Evolutionary conservation across 2,797 vertebrate genomes (phyloP).

Genomic region (Prionace glauca): DNA sequence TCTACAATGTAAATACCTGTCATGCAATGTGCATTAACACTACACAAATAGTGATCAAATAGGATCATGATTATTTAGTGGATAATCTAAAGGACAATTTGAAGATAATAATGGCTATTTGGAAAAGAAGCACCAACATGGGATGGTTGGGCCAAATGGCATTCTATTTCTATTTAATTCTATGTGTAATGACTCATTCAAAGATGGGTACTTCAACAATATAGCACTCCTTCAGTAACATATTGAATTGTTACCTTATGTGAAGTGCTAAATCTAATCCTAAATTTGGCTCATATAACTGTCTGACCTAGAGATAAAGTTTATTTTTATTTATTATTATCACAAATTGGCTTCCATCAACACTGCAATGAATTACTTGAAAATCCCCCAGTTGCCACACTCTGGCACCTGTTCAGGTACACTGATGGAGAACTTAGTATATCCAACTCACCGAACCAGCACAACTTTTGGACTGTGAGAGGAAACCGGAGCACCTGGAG

Average conservation of each 20-base stretch:
- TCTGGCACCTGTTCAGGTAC: too few species aligned
- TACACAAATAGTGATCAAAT: not conserved
- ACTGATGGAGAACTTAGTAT: too few species aligned
- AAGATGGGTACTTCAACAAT: not conserved
- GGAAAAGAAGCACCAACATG: not conserved
- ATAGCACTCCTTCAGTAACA: not conserved
- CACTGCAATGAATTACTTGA: too few species aligned
- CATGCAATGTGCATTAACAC: too few species aligned
- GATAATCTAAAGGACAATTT: too few species aligned
- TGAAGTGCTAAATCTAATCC: not conserved
- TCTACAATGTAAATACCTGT: too few species aligned
- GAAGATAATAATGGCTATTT: not conserved
- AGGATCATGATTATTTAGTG: not conserved
- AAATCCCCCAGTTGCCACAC: too few species aligned
- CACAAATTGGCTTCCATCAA: too few species aligned
- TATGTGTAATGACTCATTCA: not conserved
- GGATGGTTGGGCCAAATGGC: not conserved
- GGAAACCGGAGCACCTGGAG: too few species aligned
- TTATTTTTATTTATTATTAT: too few species aligned
- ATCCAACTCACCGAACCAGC: too few species aligned
- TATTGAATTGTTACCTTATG: not conserved
- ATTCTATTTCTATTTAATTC: not conserved
- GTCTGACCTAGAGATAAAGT: not conserved
- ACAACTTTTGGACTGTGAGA: too few species aligned
- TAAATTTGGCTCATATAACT: not conserved